Base-by-base conservation (phyloP, 2,113 vertebrate genomes). In the Hassar affinis region DNA sequence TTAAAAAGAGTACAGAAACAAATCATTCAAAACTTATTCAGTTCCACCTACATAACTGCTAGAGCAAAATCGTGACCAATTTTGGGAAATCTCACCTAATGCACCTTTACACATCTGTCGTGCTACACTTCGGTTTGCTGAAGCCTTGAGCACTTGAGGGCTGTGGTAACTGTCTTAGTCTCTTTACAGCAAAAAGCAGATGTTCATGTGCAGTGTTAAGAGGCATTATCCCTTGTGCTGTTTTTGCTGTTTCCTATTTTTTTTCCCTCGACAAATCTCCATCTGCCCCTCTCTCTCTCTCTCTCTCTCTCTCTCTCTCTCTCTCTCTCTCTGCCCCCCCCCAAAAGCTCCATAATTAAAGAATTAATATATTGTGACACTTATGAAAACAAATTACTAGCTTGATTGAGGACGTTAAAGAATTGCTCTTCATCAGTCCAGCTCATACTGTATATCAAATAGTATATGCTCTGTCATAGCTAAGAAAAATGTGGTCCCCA, bases 141-240 rank as follows among this genome's bases (percentile, higher is more conserved):
- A 30, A 54, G 35, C 22, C 12, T 74, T 47, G 49, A 74, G 20
- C 66, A 74, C 14, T 81, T 56, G 35, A 30, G n/a, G 52, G 52
- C 38, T 47, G 52, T 2, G 12, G 25, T 47, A 45, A 59, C 52
- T 59, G 59, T 59, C 30, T 72, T 42, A 14, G 7, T 45, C 20
- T 61, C 42, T 49, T 25, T 11, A 15, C 49, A 51, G 62, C n/a
- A 11, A 62, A 80, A 61, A 75, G 56, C 80, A 75, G 80, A 82
- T 51, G 56, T 74, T 57, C 71, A n/a, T 62, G 45, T 75, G 42
- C 51, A 51, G 79, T 38, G 15, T 54, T 35, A 49, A 6, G 56
- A 82, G 10, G 47, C 11, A 18, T 54, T 27, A 33, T 69, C 15
- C 2, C 18, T 59, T 80, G 18, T 52, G 7, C 79, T 52, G 2